These are phyloP conservation scores for Macrosiphum euphorbiae DNA, from an alignment of 2,888 invertebrate species.

Conservation along the genomic window DNA sequence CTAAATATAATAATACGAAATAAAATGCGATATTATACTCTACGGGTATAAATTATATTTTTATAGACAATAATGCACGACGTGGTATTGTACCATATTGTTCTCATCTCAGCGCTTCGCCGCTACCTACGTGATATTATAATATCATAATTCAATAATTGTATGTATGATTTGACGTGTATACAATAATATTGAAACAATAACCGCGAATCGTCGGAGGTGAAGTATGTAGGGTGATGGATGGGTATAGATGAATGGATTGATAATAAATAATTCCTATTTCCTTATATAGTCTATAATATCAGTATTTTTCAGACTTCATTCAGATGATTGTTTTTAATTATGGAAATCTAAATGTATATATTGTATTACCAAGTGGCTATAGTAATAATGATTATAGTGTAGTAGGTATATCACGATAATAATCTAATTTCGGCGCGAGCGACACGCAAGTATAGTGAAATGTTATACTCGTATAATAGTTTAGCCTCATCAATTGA, in stretches of 20 bases:
- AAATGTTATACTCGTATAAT: background rate
- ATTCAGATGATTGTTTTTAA: background rate
- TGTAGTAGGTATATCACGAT: background rate
- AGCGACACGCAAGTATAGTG: background rate
- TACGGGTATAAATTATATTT: background rate
- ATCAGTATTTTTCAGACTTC: background rate
- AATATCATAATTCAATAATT: background rate
- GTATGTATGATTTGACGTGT: background rate
- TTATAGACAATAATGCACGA: background rate
- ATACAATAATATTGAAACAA: background rate
- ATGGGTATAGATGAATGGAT: background rate
- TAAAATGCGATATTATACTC: background rate
- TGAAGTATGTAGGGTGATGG: background rate
- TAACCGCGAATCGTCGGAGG: background rate
- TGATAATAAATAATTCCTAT: background rate
- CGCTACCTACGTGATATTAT: background rate
- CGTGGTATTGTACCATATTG: background rate
- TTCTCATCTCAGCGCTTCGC: background rate
- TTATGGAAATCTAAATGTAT: background rate
- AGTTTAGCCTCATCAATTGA: background rate
- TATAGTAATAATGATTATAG: background rate
- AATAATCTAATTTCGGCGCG: background rate
- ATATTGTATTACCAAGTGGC: background rate
- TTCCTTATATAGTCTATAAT: background rate
- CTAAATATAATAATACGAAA: background rate